Evolutionary conservation across 2,797 vertebrate genomes (phyloP).

Genomic region (Megalops cyprinoides): DNA sequence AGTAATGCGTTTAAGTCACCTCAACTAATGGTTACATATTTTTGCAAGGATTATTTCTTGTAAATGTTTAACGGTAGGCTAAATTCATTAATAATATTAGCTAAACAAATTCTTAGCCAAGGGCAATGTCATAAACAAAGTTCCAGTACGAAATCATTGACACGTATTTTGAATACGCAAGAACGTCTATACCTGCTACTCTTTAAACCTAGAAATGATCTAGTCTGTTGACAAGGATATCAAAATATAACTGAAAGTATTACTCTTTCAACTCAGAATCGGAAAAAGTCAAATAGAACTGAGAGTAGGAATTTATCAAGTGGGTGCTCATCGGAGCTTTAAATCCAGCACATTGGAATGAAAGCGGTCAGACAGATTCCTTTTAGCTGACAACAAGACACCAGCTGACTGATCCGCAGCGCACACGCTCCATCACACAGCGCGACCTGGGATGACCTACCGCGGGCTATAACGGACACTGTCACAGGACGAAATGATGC

Average conservation of each 20-base stretch:
- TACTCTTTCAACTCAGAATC: no score
- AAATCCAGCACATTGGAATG: neutral
- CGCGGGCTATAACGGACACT: neutral
- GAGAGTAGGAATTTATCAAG: neutral
- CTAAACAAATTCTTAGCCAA: neutral
- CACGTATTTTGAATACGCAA: neutral
- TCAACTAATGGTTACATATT: no score
- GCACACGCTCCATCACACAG: neutral
- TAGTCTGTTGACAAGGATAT: no score
- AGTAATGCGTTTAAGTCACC: neutral
- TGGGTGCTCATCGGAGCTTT: neutral
- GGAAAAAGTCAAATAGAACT: no score
- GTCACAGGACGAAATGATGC: neutral
- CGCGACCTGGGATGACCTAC: constrained; percentile 1
- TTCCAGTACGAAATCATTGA: neutral
- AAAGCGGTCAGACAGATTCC: neutral
- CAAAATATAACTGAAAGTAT: no score
- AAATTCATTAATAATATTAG: no score
- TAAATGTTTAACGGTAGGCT: no score
- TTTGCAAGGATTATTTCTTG: neutral
- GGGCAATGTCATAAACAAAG: neutral
- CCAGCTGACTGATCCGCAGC: neutral
- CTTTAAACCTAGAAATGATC: no score
- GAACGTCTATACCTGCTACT: neutral
- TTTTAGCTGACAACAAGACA: neutral